These are phyloP conservation scores for Mythimna albipuncta DNA, from an alignment of 2,888 invertebrate genomes.

Conservation along the genomic window DNA sequence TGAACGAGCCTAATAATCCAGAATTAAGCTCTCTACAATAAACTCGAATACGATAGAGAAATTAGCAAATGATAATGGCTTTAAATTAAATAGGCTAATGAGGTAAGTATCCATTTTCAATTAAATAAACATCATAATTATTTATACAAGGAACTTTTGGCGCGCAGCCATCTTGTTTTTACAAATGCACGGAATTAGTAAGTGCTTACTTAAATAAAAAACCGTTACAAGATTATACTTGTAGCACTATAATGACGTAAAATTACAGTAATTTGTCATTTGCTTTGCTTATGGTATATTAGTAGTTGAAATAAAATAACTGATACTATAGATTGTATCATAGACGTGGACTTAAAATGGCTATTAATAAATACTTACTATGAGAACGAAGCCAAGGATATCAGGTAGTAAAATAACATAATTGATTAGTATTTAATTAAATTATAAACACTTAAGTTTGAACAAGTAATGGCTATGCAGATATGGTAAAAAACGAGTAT, in stretches of 20 bases:
- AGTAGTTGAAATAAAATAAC: constrained; percentile 5
- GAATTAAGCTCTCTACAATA: no score
- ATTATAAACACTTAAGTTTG: constrained; percentile 27
- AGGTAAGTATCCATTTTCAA: not conserved
- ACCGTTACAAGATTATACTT: not conserved
- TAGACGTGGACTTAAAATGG: constrained; percentile 5
- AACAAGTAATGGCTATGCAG: constrained; percentile 25
- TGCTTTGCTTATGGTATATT: not conserved
- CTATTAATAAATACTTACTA: constrained; percentile 24
- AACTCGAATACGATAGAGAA: not conserved
- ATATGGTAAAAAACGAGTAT: constrained; percentile 27
- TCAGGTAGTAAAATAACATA: constrained; percentile 38
- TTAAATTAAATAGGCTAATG: not conserved
- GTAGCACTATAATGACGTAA: not conserved
- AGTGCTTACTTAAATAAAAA: not conserved
- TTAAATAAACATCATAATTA: constrained; percentile 1
- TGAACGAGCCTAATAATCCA: no score
- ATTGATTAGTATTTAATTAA: constrained; percentile 49
- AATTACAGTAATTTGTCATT: not conserved
- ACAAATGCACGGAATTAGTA: constrained; percentile 3
- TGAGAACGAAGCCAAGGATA: constrained; percentile 44
- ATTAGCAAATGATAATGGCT: not conserved
- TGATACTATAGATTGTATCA: constrained; percentile 3
- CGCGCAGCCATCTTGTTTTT: not conserved
- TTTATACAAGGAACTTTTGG: not conserved